Evolutionary conservation across 1,140 invertebrate genomes (phyloP).

Genomic region (Psix sp.): DNA sequence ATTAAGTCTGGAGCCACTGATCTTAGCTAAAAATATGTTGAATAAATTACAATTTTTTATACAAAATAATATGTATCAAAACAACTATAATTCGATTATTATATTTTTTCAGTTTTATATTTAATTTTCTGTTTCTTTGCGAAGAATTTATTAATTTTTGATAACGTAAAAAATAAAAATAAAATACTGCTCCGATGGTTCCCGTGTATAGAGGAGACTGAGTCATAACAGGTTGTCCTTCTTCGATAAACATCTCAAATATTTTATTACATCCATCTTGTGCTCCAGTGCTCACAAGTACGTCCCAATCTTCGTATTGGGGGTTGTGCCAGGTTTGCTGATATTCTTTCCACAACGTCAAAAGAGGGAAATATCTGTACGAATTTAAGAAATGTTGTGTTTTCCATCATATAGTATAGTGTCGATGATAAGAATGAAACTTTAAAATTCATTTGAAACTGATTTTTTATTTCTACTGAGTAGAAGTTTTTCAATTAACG

Average conservation of each 20-base stretch:
- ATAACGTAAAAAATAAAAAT: constrained; percentile 9
- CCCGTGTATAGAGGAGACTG: constrained; percentile 83
- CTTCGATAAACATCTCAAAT: constrained; percentile 81
- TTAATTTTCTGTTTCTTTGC: neutral
- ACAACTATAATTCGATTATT: too few relatives aligned
- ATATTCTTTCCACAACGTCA: constrained; percentile 80
- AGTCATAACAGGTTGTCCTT: constrained; percentile 82
- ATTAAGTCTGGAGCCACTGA: constrained; percentile 65
- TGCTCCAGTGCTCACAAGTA: constrained; percentile 82
- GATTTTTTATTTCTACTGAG: too few relatives aligned
- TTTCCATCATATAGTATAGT: too few relatives aligned
- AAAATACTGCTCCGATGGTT: constrained; percentile 67
- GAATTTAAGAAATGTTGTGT: too few relatives aligned
- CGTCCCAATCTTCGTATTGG: constrained; percentile 77
- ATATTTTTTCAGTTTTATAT: too few relatives aligned
- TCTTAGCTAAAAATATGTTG: constrained; percentile 60
- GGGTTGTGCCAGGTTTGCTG: constrained; percentile 81
- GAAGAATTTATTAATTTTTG: neutral
- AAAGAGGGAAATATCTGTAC: constrained; percentile 78
- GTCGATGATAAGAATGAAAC: too few relatives aligned
- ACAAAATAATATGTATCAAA: too few relatives aligned
- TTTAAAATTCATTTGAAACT: too few relatives aligned
- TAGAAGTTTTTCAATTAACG: constrained; percentile 2
- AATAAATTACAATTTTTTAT: too few relatives aligned
- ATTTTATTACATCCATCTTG: constrained; percentile 86